These are phyloP conservation scores for Pecten maximus DNA, from an alignment of 2,888 invertebrate genomes.

Conservation along the genomic window DNA sequence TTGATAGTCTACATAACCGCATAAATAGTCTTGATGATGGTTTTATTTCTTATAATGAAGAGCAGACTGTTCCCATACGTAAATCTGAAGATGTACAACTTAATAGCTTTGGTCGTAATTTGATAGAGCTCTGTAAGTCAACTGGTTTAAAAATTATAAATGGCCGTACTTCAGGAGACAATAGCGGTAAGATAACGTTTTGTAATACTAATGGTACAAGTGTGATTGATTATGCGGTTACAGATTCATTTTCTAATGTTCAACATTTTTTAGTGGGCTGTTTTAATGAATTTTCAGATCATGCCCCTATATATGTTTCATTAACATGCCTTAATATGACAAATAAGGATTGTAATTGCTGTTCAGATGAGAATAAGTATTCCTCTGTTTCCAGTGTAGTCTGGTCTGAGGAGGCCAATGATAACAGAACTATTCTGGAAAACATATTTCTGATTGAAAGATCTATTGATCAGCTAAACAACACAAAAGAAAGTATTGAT, in stretches of 20 bases:
- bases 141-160: neutral
- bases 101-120: too few species aligned
- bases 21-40: neutral
- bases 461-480: neutral
- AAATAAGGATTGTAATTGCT: neutral
- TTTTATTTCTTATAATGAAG: neutral
- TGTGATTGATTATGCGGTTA: neutral
- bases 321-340: neutral
- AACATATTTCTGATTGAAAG: too few species aligned
- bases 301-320: neutral
- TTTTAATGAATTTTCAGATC: neutral
- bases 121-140: too few species aligned
- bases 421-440: neutral
- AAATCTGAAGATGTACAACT: too few species aligned
- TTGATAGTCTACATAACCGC: neutral
- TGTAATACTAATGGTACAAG: neutral
- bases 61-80: too few species aligned
- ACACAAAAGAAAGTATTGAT: neutral
- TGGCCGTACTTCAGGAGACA: neutral
- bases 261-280: neutral
- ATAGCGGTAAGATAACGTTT: neutral
- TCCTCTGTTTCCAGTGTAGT: neutral
- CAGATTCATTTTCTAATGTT: neutral
- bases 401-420: neutral
- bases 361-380: neutral